Percentiles rank a stretch among this genome's conserved stretches.
These are phyloP conservation scores for Pteropus alecto DNA, from an alignment of 2,113 vertebrate genomes.

Conservation along the genomic window DNA sequence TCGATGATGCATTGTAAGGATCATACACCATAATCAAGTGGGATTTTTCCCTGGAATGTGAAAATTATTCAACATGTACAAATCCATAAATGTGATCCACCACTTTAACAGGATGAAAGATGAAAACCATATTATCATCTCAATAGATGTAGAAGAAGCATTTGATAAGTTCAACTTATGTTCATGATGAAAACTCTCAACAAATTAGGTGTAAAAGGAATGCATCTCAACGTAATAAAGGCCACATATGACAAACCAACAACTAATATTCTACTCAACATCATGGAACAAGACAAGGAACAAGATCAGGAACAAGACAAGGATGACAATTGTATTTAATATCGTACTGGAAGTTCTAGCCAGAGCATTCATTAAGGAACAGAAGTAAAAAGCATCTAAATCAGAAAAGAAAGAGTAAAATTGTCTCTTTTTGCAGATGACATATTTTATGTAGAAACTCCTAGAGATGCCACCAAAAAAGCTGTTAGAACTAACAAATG, in stretches of 20 bases:
- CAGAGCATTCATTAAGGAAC: background rate
- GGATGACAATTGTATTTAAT: background rate
- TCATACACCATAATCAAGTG: background rate
- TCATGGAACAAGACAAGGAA: background rate
- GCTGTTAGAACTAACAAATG: background rate
- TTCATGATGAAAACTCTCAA: background rate
- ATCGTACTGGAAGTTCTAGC: background rate
- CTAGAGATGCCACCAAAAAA: background rate
- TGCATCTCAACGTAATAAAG: background rate
- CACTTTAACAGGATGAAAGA: background rate
- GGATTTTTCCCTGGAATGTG: background rate
- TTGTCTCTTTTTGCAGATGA: background rate
- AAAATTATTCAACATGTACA: background rate
- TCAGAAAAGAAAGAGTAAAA: background rate
- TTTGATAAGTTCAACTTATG: background rate
- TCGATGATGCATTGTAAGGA: background rate
- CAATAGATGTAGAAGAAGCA: background rate
- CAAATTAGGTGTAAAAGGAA: background rate
- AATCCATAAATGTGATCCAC: background rate
- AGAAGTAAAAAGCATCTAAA: background rate
- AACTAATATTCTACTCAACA: background rate
- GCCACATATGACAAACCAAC: background rate
- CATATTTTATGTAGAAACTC: background rate
- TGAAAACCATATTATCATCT: background rate
- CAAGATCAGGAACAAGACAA: background rate